Evolutionary conservation across 2,113 vertebrate genomes (phyloP), one percentile per base, ranked within the genome.

Genomic region (Furnarius figulus): DNA sequence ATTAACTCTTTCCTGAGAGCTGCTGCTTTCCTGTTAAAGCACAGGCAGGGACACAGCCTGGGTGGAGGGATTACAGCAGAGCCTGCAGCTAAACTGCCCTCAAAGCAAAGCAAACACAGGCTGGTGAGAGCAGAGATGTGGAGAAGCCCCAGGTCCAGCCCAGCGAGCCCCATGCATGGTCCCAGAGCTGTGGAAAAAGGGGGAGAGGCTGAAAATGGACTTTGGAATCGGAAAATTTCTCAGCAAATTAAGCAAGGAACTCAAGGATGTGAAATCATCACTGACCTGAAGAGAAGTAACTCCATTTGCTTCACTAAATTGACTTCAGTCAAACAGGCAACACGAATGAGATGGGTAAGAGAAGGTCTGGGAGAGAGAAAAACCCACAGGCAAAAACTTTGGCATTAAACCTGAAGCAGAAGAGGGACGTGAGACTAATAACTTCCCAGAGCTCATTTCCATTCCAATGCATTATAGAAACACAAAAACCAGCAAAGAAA

Each of bases 1-100:
- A 50, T 97, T 97, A 97, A 97, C 97, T 42, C 95, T 95, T 97
- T 97, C 97, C 93, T 95, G 95, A 92, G 89, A 89, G 86, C 89
- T 52, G 56, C 66, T 83, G 70, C 72, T 55, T 81, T 44, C 70
- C 72, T 5, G 4, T 8, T 27, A 1, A 1, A 47, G 62, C 2
- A 10, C 10, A 28, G 78, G 87, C 68, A 83, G 86, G 74, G 87
- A 30, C 39, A 8, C 46, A 21, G 53, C 7, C 11, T 7, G 85
- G 77, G 72, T 15, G 50, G 59, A 25, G 33, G 66, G 58, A 15
- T 14, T 28, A 6, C 33, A 27, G 89, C 7, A 9, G 7, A 94
- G 40, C n/a, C 63, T 33, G 79, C 80, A 35, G 90, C 70, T 30
- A 12, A 63, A 61, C 78, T 25, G 13, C 50, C 47, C 56, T 22